These are phyloP conservation scores for Barypeithes pellucidus DNA, from an alignment of 2,888 invertebrate genomes.

Conservation along the genomic window DNA sequence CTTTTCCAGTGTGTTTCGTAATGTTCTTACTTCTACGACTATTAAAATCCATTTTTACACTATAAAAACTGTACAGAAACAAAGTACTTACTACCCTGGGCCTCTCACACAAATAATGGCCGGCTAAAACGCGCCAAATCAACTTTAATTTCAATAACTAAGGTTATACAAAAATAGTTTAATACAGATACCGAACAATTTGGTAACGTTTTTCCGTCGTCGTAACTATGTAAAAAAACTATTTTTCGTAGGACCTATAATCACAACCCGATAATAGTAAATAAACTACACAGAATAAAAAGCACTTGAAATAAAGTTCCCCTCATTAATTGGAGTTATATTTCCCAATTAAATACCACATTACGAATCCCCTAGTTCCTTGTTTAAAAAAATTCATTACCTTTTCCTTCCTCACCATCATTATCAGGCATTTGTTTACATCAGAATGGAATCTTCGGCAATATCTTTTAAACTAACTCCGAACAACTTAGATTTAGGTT, in stretches of 20 bases:
- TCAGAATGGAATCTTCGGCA: too few species aligned
- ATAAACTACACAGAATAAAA: too few species aligned
- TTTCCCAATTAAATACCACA: too few species aligned
- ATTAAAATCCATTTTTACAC: slow-evolving; percentile 10
- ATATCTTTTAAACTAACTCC: too few species aligned
- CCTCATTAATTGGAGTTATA: too few species aligned
- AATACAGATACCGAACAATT: not conserved
- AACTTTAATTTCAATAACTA: not conserved
- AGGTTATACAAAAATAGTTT: not conserved
- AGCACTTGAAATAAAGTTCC: too few species aligned
- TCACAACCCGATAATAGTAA: not conserved
- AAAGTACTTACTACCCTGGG: slow-evolving; percentile 11
- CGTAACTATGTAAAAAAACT: not conserved
- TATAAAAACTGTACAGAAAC: slow-evolving; percentile 26
- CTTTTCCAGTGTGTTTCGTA: not conserved
- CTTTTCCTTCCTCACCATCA: too few species aligned
- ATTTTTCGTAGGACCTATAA: not conserved
- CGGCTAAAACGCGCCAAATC: not conserved
- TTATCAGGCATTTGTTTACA: too few species aligned
- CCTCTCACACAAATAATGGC: not conserved
- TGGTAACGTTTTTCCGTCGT: not conserved
- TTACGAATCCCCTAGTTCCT: too few species aligned
- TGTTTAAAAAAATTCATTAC: too few species aligned
- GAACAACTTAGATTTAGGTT: too few species aligned
- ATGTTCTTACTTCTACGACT: not conserved